phyloP scores from a whole-genome alignment of 2,113 vertebrate genomes.

The Egretta garzetta region DNA sequence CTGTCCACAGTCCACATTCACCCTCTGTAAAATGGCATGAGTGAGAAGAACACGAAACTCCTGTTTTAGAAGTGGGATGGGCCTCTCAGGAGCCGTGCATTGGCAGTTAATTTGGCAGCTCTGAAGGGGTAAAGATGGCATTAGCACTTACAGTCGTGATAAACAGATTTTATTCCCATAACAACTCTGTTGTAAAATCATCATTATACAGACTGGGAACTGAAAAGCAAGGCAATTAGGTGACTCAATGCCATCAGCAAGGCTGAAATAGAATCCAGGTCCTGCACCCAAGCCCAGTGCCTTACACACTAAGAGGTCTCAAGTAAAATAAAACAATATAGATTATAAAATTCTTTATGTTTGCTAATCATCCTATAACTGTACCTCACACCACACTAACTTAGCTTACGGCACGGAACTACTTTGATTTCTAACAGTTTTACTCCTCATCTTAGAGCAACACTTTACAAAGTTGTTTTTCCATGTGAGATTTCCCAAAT shows the following conservation, averaged over 20 bases:
- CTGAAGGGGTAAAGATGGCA: background rate
- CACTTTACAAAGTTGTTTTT: background rate
- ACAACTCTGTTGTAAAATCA: background rate
- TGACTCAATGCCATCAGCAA: background rate
- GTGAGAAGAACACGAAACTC: background rate
- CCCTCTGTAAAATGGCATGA: background rate
- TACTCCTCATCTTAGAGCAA: background rate
- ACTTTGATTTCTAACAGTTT: background rate
- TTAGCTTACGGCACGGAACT: background rate
- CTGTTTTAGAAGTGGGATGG: background rate
- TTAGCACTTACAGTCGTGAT: background rate
- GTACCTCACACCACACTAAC: background rate
- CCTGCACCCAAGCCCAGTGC: background rate
- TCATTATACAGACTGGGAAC: background rate
- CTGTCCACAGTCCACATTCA: background rate
- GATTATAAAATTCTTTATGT: background rate
- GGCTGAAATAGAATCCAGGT: background rate
- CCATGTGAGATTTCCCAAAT: background rate
- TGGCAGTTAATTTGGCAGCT: background rate
- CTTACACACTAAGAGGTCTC: background rate
- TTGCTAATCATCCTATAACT: background rate
- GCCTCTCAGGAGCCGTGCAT: background rate
- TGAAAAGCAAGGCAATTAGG: background rate
- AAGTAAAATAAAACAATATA: background rate
- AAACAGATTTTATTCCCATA: background rate